Conservation (phyloP, 2,797 vertebrate species). For the Siniperca scherzeri region DNA sequence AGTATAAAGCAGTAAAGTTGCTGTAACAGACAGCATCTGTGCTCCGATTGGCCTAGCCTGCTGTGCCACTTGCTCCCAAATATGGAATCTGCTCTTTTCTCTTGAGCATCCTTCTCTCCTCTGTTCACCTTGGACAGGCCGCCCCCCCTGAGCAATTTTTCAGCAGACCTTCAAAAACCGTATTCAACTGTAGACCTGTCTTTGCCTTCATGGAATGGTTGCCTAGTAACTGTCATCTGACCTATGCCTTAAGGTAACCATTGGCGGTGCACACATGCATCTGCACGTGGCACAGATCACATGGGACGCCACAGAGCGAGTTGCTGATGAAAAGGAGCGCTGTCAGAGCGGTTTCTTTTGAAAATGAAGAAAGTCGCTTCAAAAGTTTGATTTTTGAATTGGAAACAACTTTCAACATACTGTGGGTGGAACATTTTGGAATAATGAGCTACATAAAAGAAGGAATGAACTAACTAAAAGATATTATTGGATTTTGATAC, state of each 20-base stretch:
- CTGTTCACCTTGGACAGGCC: background rate
- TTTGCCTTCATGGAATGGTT: constrained; percentile 36
- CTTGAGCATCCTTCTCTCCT: background rate
- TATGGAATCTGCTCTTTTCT: background rate
- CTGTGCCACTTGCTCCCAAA: background rate
- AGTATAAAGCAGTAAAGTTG: background rate
- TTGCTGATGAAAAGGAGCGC: constrained; percentile 30
- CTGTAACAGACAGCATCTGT: background rate
- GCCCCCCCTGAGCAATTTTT: background rate
- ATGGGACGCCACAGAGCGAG: background rate
- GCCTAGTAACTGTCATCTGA: constrained; percentile 59
- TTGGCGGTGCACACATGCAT: background rate
- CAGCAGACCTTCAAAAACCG: constrained; percentile 14
- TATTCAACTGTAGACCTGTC: constrained; percentile 1
- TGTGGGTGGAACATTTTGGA: background rate
- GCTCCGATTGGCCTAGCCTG: constrained; percentile 10
- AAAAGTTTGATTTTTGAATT: constrained; percentile 25
- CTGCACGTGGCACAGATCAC: constrained; percentile 2
- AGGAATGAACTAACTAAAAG: background rate
- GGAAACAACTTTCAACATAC: constrained; percentile 14
- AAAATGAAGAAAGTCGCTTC: constrained; percentile 7
- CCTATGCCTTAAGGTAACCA: constrained; percentile 34
- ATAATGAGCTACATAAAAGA: constrained; percentile 44
- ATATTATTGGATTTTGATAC: background rate
- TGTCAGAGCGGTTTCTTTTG: constrained; percentile 10